Base-by-base conservation (phyloP, 2,888 invertebrate genomes). In the Slavum lentiscoides region DNA sequence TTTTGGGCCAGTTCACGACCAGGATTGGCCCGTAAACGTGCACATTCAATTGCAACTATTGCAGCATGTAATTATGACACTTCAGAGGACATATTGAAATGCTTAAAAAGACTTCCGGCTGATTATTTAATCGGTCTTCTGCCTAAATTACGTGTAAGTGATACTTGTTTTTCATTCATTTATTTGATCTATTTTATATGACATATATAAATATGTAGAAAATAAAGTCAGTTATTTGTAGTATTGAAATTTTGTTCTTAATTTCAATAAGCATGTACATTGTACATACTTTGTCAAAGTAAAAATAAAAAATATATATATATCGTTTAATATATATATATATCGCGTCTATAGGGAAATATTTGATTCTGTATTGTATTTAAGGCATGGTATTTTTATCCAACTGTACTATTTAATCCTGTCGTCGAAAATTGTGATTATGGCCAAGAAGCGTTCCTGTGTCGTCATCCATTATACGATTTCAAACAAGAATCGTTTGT, bases 1-100 rank as follows among this genome's bases (percentile, higher is more conserved):
- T 89, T 91, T 0, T 91, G 90, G 90, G 86, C 90, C 0, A 87
- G 91, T 72, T 87, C 89, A 0, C 88, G 89, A 17, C 15, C 64
- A 8, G 68, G 61, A 15, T 6, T 73, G 13, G 11, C 76, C n/a
- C 74, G 61, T 7, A 62, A 64, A 61, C 67, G 70, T 1, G 59
- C 81, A 1, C 23, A 53, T 1, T 53, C 75, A 2, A 2, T 76
- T 5, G 66, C 81, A 2, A 37, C 17, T 11, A 66, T 72, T 15
- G 67, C 75, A 0, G 75, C 67, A 15, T 82, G 82, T 30, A 72
- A 64, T n/a, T 61, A 23, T 9, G 55, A 59, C 17, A 37, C 53
- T n/a, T 69, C 82, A 5, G 19, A 49, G 4, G 62, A 61, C n/a
- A 62, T 82, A 61, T 19, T 81, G 7, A 17, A 19, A 15, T 82